phyloP scores from a whole-genome alignment of 2,888 invertebrate species.

The Pandemis cinnamomeana region DNA sequence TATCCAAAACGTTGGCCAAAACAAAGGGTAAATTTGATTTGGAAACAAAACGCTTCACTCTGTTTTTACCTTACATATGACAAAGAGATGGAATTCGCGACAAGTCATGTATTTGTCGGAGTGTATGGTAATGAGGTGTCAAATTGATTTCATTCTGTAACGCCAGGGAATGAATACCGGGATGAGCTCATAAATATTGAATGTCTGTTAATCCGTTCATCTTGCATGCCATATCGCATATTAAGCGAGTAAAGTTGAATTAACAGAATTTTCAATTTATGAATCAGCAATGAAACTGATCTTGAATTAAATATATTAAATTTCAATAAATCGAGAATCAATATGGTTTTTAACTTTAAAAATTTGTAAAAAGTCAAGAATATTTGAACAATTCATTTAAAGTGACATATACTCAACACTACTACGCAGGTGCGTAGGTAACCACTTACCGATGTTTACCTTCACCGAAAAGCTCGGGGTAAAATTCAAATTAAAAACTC shows the following conservation, averaged over 20 bases:
- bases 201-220: conserved; percentile 29
- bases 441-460: too few relatives aligned
- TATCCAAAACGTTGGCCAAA: background rate
- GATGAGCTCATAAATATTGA: conserved; percentile 35
- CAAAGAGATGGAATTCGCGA: conserved; percentile 18
- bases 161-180: conserved; percentile 18
- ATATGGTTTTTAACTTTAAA: too few relatives aligned
- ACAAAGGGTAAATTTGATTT: conserved; percentile 22
- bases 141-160: conserved; percentile 31
- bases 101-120: conserved; percentile 7
- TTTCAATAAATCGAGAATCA: too few relatives aligned
- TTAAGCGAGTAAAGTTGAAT: conserved; percentile 23
- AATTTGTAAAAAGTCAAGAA: too few relatives aligned
- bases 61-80: conserved; percentile 23
- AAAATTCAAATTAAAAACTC: too few relatives aligned
- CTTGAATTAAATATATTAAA: background rate
- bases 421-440: too few relatives aligned
- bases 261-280: conserved; percentile 7
- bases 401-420: too few relatives aligned
- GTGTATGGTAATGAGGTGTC: conserved; percentile 27
- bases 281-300: background rate
- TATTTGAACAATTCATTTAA: too few relatives aligned
- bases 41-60: conserved; percentile 12
- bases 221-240: conserved; percentile 15
- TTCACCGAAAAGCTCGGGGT: too few relatives aligned